Conservation (phyloP, 2,888 invertebrate species). For the Falcaria lacertinaria region DNA sequence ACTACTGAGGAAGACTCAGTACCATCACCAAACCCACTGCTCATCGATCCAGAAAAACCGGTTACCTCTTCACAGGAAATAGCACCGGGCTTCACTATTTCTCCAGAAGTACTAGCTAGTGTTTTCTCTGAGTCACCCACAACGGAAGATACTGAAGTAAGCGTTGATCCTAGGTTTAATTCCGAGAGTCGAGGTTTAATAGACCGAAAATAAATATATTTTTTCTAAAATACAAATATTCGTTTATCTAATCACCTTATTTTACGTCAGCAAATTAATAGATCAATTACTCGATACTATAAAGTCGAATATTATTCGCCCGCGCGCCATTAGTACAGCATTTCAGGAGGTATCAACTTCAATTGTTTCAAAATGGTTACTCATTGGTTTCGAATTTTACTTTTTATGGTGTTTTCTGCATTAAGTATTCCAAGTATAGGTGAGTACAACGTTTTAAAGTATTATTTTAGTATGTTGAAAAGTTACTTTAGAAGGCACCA, state of each 20-base stretch:
- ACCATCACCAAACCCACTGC: not conserved
- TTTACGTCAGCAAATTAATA: too few relatives aligned
- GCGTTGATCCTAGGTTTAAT: constrained; percentile 1
- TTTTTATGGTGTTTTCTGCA: not conserved
- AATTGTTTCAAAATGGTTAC: not conserved
- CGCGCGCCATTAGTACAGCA: not conserved
- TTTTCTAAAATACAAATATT: too few relatives aligned
- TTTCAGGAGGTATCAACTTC: too few relatives aligned
- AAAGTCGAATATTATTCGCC: not conserved
- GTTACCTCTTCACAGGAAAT: not conserved
- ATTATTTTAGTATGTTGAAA: not conserved
- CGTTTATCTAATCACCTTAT: too few relatives aligned
- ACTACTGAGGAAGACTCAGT: too few relatives aligned
- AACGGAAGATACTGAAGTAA: not conserved
- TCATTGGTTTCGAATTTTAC: not conserved
- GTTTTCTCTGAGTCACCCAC: not conserved
- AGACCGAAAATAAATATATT: too few relatives aligned
- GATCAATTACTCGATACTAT: too few relatives aligned
- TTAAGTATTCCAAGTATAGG: not conserved
- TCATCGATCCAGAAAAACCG: not conserved
- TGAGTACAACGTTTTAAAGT: not conserved
- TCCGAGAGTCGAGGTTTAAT: not conserved
- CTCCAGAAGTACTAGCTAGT: not conserved
- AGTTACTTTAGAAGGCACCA: too few relatives aligned
- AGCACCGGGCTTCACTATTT: too few relatives aligned